Percentiles rank a stretch among this genome's conserved stretches.
These are phyloP conservation scores for Psittacus erithacus DNA, from an alignment of 2,113 vertebrate species.

Conservation along the genomic window DNA sequence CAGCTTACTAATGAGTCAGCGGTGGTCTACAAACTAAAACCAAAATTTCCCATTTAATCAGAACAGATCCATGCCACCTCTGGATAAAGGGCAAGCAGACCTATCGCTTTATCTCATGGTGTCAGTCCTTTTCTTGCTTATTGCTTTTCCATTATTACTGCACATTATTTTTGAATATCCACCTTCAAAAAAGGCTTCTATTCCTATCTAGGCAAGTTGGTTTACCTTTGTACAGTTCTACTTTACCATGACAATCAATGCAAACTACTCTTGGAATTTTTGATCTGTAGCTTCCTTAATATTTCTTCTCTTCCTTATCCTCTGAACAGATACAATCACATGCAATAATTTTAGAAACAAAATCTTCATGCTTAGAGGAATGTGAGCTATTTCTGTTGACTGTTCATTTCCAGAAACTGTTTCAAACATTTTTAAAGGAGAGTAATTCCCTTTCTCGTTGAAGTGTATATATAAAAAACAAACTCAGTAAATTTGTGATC, in stretches of 20 bases:
- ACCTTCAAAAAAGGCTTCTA: not conserved
- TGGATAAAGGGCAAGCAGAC: not conserved
- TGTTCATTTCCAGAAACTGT: not conserved
- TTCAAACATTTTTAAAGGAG: not conserved
- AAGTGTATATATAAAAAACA: not conserved
- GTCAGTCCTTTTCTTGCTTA: not conserved
- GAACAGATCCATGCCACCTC: not conserved
- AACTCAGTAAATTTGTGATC: not conserved
- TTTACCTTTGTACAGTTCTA: not conserved
- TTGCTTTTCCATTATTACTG: not conserved
- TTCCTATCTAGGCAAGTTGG: not conserved
- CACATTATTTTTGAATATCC: not conserved
- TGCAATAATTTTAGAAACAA: not conserved
- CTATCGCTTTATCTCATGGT: not conserved
- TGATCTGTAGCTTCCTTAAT: not conserved
- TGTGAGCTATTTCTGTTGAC: not conserved
- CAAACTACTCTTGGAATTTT: not conserved
- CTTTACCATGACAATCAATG: not conserved
- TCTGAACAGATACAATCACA: not conserved
- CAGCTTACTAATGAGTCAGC: not conserved
- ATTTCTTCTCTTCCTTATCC: not conserved
- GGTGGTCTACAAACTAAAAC: not conserved
- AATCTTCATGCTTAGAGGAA: not conserved
- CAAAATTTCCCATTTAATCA: not conserved
- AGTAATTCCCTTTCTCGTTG: not conserved